Evolutionary conservation across 1,140 invertebrate species (phyloP).

Genomic region (Drosophila ohnishii): DNA sequence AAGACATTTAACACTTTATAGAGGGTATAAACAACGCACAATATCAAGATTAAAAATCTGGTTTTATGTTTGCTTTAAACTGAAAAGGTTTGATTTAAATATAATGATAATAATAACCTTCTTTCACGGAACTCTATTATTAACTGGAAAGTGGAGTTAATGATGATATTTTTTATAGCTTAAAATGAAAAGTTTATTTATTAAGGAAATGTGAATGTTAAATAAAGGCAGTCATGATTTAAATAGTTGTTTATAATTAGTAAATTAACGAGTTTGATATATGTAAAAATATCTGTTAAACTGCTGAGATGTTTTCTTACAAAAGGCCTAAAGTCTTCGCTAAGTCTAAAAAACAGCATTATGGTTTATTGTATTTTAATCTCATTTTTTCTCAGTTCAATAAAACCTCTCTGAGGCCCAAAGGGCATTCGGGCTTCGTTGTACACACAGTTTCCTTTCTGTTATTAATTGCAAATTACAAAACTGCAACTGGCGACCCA

Average conservation of each 20-base stretch:
- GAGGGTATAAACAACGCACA: slow-evolving; percentile 3
- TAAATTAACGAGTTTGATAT: too few species aligned
- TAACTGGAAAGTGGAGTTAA: slow-evolving; percentile 4
- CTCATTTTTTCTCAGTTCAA: slow-evolving; percentile 14
- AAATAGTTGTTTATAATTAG: too few species aligned
- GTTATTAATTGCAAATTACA: slow-evolving; percentile 75
- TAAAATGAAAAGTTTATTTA: neutral
- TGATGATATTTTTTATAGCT: neutral
- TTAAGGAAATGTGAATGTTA: neutral
- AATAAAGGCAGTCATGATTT: neutral
- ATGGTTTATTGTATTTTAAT: neutral
- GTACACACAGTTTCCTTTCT: slow-evolving; percentile 24
- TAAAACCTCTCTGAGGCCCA: slow-evolving; percentile 8
- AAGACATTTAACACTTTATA: slow-evolving; percentile 3
- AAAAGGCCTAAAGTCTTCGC: neutral
- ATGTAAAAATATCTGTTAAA: too few species aligned
- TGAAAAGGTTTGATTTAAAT: slow-evolving; percentile 4
- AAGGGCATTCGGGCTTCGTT: slow-evolving; percentile 27
- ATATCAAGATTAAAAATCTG: neutral
- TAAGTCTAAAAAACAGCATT: neutral
- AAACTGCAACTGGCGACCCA: slow-evolving; percentile 70
- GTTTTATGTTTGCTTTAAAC: slow-evolving; percentile 2
- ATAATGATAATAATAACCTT: neutral
- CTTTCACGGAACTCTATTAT: neutral
- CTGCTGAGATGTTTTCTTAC: neutral